Evolutionary conservation across 1,140 invertebrate species (phyloP).

Genomic region (Cotesia typhae): DNA sequence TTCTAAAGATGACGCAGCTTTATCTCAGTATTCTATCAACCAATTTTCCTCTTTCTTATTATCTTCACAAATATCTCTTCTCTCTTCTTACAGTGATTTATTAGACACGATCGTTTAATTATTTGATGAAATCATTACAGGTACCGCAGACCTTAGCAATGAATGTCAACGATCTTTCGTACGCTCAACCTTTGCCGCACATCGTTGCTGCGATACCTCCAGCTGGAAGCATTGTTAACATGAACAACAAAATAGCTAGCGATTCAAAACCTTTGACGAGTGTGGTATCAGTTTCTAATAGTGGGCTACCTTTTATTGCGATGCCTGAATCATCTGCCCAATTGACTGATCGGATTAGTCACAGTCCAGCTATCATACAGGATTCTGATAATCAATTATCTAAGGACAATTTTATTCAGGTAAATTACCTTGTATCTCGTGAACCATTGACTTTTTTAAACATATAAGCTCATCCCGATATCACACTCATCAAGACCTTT

Average conservation of each 20-base stretch:
- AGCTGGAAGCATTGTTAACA: constrained; percentile 38
- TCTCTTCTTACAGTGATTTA: no score
- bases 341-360: constrained; percentile 59
- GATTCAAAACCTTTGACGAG: constrained; percentile 38
- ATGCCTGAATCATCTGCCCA: constrained; percentile 59
- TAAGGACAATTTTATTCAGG: constrained; percentile 58
- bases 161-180: constrained; percentile 26
- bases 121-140: neutral
- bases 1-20: no score
- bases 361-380: constrained; percentile 52
- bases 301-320: constrained; percentile 56
- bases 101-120: no score
- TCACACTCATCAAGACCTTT: no score
- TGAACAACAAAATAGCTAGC: constrained; percentile 36
- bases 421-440: constrained; percentile 31
- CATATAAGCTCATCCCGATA: no score
- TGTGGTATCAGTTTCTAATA: constrained; percentile 26
- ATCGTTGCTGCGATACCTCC: constrained; percentile 40
- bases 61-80: constrained; percentile 19
- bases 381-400: constrained; percentile 59
- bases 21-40: no score
- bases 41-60: no score
- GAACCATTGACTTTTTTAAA: no score
- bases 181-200: constrained; percentile 29
- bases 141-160: constrained; percentile 19